A percentile compares a stretch with the other conserved stretches of the same genome.
phyloP scores from a whole-genome alignment of 2,888 invertebrate genomes.

The Athalia rosae region DNA sequence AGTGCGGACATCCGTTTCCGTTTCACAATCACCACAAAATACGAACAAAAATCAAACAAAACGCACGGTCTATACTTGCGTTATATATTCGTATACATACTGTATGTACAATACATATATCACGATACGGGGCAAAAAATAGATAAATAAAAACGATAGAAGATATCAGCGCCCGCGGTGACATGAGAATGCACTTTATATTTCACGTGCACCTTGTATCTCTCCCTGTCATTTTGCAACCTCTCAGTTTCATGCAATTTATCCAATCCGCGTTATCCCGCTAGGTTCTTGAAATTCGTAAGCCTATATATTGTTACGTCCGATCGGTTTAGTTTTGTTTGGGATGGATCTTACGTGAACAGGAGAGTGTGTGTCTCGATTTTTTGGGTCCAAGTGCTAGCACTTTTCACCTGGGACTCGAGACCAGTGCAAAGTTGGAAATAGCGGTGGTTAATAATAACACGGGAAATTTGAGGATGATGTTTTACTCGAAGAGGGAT shows the following conservation, averaged over 20 bases:
- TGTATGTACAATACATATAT: no score
- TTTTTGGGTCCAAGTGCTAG: no score
- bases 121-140: constrained; percentile 34
- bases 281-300: background rate
- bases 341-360: no score
- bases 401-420: no score
- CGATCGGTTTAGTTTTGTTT: no score
- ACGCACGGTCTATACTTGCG: constrained; percentile 51
- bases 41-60: constrained; percentile 65
- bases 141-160: constrained; percentile 30
- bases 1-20: constrained; percentile 70
- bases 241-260: constrained; percentile 2
- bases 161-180: constrained; percentile 31
- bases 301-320: no score
- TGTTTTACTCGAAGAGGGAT: no score
- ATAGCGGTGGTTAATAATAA: no score
- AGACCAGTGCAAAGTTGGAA: no score
- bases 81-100: constrained; percentile 3
- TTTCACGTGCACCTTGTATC: background rate
- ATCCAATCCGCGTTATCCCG: constrained; percentile 12
- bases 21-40: constrained; percentile 65
- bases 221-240: constrained; percentile 9
- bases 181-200: constrained; percentile 43
- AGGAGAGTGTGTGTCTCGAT: no score
- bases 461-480: no score